These are phyloP conservation scores for Halcyon leucocephala DNA, from an alignment of 2,797 vertebrate species.

Conservation along the genomic window DNA sequence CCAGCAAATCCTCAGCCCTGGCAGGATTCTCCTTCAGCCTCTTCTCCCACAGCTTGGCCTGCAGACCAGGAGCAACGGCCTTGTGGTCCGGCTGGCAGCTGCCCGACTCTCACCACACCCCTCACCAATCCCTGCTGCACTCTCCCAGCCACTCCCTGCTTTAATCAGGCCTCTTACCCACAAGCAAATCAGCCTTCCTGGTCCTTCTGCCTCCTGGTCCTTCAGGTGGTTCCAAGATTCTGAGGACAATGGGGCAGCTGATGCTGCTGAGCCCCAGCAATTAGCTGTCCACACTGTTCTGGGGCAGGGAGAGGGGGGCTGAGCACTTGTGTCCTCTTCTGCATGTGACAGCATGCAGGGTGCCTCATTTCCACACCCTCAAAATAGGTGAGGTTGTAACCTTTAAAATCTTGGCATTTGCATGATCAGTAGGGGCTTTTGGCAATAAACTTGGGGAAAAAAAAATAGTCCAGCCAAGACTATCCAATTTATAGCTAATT, in stretches of 20 bases:
- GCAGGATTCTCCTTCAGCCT: not conserved
- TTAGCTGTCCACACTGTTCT: rapidly evolving
- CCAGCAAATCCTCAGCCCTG: not conserved
- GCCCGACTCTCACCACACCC: rapidly evolving
- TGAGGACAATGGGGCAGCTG: rapidly evolving
- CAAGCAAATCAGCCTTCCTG: not conserved
- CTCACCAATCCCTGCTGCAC: not conserved
- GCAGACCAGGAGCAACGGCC: too few species aligned
- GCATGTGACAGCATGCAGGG: not conserved
- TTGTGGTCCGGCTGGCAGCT: not conserved
- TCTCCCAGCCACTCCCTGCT: not conserved
- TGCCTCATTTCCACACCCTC: not conserved
- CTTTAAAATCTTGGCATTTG: not conserved
- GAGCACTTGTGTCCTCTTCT: not conserved
- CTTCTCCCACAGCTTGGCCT: not conserved
- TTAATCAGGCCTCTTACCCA: not conserved
- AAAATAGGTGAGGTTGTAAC: not conserved
- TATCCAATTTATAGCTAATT: not conserved
- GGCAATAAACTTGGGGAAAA: not conserved
- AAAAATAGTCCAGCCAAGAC: not conserved
- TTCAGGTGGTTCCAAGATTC: not conserved
- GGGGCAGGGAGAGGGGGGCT: rapidly evolving
- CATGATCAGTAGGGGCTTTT: not conserved
- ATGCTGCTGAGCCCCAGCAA: not conserved
- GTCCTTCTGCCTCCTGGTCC: not conserved